phyloP scores from a whole-genome alignment of 2,888 invertebrate genomes.

The Endotricha flammealis region DNA sequence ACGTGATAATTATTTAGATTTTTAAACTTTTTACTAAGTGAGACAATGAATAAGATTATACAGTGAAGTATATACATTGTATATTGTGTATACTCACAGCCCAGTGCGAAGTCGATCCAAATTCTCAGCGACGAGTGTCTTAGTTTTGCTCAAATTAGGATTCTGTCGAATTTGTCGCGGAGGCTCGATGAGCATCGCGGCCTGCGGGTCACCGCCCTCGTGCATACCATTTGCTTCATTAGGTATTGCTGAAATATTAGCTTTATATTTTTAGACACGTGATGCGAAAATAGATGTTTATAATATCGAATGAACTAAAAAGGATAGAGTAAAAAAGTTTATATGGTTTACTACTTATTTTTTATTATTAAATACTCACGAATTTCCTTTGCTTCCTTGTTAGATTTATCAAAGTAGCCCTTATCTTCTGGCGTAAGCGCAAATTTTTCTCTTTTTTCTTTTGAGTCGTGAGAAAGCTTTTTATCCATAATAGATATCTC shows the following conservation, averaged over 20 bases:
- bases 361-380: constrained; percentile 38
- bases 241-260: constrained; percentile 10
- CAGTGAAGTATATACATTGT: too few species aligned
- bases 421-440: constrained; percentile 46
- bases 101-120: constrained; percentile 43
- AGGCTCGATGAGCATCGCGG: constrained; percentile 25
- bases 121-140: constrained; percentile 48
- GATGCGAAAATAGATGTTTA: too few species aligned
- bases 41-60: too few species aligned
- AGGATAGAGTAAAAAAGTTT: too few species aligned
- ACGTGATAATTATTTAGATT: too few species aligned
- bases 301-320: too few species aligned
- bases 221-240: constrained; percentile 21
- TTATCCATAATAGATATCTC: too few species aligned
- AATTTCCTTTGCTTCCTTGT: too few species aligned
- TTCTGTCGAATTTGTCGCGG: constrained; percentile 60
- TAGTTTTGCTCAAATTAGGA: constrained; percentile 56
- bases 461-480: too few species aligned
- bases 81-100: constrained; percentile 61
- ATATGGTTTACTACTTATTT: too few species aligned
- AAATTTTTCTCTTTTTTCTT: constrained; percentile 22
- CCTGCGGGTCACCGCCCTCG: constrained; percentile 25
- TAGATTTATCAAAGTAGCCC: constrained; percentile 42
- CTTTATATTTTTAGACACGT: too few species aligned
- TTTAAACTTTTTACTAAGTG: too few species aligned